phyloP scores from a whole-genome alignment of 2,113 vertebrate genomes.

The Phasianus colchicus region DNA sequence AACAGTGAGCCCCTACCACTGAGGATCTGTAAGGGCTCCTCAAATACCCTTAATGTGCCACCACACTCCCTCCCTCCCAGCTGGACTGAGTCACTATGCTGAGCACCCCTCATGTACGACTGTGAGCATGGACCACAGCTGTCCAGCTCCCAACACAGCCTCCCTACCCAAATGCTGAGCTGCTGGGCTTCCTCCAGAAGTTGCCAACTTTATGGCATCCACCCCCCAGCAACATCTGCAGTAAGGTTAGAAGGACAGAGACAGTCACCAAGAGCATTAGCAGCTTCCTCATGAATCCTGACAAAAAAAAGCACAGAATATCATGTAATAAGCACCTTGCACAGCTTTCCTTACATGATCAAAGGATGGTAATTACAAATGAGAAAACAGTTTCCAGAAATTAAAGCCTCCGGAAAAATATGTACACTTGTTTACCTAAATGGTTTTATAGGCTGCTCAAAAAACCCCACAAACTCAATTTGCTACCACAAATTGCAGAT shows the following conservation, averaged over 20 bases:
- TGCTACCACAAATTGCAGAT: background rate
- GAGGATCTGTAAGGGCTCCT: background rate
- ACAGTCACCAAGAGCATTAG: background rate
- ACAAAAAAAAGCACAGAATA: background rate
- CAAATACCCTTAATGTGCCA: fast-evolving
- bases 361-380: background rate
- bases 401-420: background rate
- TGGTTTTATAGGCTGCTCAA: background rate
- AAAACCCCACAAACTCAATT: too few relatives aligned
- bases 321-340: background rate
- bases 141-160: background rate
- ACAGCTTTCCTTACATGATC: background rate
- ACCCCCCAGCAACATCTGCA: background rate
- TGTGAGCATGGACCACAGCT: background rate
- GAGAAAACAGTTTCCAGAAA: background rate
- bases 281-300: background rate
- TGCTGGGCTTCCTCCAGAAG: background rate
- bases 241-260: background rate
- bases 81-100: background rate
- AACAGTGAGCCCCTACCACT: fast-evolving
- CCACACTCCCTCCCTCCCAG: fast-evolving
- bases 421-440: background rate
- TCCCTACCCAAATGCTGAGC: background rate
- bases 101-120: fast-evolving
- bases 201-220: background rate